Conservation (phyloP, 2,888 invertebrate species). For the Geotrupes spiniger region DNA sequence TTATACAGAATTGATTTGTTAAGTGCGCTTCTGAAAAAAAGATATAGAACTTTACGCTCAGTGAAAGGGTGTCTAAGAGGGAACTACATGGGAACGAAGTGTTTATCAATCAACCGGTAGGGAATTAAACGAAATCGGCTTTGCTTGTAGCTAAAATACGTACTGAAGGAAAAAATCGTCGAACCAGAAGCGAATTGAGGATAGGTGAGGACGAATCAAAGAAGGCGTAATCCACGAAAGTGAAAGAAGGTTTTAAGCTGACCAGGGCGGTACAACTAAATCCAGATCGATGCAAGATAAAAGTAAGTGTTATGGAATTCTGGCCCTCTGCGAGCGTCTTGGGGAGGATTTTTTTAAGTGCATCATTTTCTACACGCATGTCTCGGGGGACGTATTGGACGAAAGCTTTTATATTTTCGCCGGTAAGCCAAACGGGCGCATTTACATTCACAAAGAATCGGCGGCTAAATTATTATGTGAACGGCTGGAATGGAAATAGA, state of each 20-base stretch:
- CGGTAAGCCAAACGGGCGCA: no score
- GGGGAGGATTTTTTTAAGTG: constrained; percentile 25
- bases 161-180: background rate
- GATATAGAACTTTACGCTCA: no score
- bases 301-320: constrained; percentile 47
- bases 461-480: no score
- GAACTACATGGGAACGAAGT: no score
- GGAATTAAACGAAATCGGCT: constrained; percentile 15
- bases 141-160: constrained; percentile 16
- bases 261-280: constrained; percentile 39
- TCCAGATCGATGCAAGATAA: constrained; percentile 44
- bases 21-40: no score
- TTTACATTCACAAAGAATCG: no score
- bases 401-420: no score
- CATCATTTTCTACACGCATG: constrained; percentile 15
- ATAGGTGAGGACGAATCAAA: constrained; percentile 26
- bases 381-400: background rate
- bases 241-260: constrained; percentile 40
- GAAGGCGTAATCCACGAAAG: constrained; percentile 32
- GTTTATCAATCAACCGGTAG: constrained; percentile 2
- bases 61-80: no score
- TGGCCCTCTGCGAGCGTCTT: constrained; percentile 34
- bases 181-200: constrained; percentile 6
- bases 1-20: no score
- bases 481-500: no score